Evolutionary conservation across 2,888 invertebrate genomes (phyloP), one percentile per base, ranked within the genome.

Genomic region (Allolobophora icterica): DNA sequence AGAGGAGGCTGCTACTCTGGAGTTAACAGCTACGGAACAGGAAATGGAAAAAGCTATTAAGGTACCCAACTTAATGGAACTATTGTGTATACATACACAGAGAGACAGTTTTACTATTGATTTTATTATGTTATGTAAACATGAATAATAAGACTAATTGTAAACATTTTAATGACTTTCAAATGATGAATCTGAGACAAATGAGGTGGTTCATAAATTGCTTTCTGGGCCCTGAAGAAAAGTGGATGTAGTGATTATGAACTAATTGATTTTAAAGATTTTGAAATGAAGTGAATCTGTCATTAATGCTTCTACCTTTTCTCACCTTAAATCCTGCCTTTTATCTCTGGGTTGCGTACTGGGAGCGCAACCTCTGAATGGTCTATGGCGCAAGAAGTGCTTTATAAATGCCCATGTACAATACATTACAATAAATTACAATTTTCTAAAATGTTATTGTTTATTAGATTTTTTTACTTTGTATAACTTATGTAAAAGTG

Each of bases 31-130:
- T 24, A 95, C 95, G 92, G 99, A 99, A 95, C 96, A 96, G 92
- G 96, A 96, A 89, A 96, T 97, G 93, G 96, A 97, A 0, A 96
- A 97, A 91, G 96, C 95, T 83, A 92, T 96, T 71, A 95, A 95
- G 94, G 96, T 95, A 87, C 90, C 92, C 90, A 21, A 35, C 42
- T 38, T 3, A n/a, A 89, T 42, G 34, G 34, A 34, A 89, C n/a
- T 30, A 30, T n/a, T 33, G 89, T 35, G 13, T 3, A 34, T 89
- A 24, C 35, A 89, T 38, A 24, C 34, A 30, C 0, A 89, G n/a
- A 13, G 3, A n/a, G n/a, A 71, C 30, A 5, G 30, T 71, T 71
- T 71, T 71, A n/a, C n/a, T 30, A 8, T 71, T 71, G 71, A n/a
- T 8, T n/a, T n/a, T 71, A 71, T 71, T 17, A 6, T 71, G 71